Percentiles rank a stretch among this genome's conserved stretches.
Conservation (phyloP, 1,140 invertebrate genomes). For the Tetranychus urticae region DNA sequence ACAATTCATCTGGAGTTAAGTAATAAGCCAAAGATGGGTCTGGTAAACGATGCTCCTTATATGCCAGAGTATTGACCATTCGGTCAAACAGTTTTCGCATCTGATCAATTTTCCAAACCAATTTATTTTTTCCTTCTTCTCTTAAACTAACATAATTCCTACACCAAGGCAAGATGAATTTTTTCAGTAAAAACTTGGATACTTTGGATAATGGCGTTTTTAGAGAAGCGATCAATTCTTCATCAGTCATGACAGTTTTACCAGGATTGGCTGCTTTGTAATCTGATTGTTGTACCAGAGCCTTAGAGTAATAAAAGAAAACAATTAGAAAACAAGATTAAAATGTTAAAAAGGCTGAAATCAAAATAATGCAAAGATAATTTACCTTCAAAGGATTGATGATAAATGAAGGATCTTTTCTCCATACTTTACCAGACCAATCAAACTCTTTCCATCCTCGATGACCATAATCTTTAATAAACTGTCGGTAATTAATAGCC, state of each 20-base stretch:
- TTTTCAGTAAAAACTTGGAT: neutral
- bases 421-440: slow-evolving; percentile 37
- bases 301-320: neutral
- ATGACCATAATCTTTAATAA: slow-evolving; percentile 31
- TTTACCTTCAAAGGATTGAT: slow-evolving; percentile 33
- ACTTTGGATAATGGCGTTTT: neutral
- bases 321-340: neutral
- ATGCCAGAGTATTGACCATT: slow-evolving; percentile 31
- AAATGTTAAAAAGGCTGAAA: slow-evolving; percentile 20
- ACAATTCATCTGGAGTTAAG: slow-evolving; percentile 39
- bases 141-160: slow-evolving; percentile 29
- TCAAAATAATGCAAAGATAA: slow-evolving; percentile 14
- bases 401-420: slow-evolving; percentile 31
- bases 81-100: slow-evolving; percentile 32
- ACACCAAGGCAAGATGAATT: slow-evolving; percentile 28
- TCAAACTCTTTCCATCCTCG: slow-evolving; percentile 49
- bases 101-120: slow-evolving; percentile 26
- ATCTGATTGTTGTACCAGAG: neutral
- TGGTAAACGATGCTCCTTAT: slow-evolving; percentile 33
- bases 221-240: neutral
- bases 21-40: slow-evolving; percentile 38
- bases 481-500: neutral
- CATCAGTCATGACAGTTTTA: neutral
- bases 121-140: slow-evolving; percentile 12
- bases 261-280: neutral